phyloP scores from a whole-genome alignment of 2,888 invertebrate species.

The Synergus japonicus region DNA sequence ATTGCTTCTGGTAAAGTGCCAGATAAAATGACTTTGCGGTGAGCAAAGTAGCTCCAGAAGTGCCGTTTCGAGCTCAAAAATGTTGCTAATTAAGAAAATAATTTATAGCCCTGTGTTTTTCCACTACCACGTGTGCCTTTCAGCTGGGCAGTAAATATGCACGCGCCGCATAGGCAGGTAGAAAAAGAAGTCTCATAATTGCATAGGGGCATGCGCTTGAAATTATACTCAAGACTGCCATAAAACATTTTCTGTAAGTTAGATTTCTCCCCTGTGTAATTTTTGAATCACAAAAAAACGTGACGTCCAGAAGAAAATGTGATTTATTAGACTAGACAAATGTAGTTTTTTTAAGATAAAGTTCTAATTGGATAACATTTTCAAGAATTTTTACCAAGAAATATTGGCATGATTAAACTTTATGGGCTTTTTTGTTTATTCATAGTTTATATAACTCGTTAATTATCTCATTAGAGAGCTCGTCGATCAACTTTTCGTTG shows the following conservation, averaged over 20 bases:
- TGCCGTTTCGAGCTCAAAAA: conserved; percentile 27
- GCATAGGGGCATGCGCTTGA: conserved; percentile 17
- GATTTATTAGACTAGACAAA: not conserved
- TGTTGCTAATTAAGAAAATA: conserved; percentile 40
- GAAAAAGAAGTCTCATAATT: conserved; percentile 24
- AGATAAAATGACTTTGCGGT: conserved; percentile 27
- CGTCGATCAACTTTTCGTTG: not conserved
- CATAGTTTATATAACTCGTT: not conserved
- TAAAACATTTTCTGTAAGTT: conserved; percentile 27
- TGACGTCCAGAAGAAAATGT: not conserved
- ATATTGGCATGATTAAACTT: not conserved
- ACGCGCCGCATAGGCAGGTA: not conserved
- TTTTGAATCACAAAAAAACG: not conserved
- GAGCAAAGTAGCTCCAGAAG: conserved; percentile 6
- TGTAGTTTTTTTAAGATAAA: not conserved
- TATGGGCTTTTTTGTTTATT: not conserved
- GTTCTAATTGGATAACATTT: not conserved
- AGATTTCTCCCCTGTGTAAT: not conserved
- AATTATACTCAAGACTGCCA: conserved; percentile 30
- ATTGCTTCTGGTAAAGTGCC: conserved; percentile 35
- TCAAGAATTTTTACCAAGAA: not conserved
- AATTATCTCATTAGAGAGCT: conserved; percentile 6
- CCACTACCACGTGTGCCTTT: conserved; percentile 1
- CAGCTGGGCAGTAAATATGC: conserved; percentile 13
- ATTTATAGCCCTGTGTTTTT: conserved; percentile 29